phyloP scores from a whole-genome alignment of 2,888 invertebrate genomes.

The Xylota sylvarum region DNA sequence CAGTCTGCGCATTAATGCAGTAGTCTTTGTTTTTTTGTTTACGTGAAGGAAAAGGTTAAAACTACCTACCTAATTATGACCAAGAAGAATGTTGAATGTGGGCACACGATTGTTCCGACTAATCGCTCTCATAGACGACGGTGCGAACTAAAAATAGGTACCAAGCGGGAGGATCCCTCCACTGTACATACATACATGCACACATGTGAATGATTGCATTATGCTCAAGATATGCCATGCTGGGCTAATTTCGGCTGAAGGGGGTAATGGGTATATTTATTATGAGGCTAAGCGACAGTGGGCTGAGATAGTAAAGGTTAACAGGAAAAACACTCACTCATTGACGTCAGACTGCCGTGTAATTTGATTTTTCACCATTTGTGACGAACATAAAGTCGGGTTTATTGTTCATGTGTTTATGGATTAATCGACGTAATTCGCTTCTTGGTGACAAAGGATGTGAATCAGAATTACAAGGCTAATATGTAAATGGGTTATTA shows the following conservation, averaged over 20 bases:
- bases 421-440: constrained; percentile 21
- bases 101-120: constrained; percentile 10
- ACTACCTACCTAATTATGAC: constrained; percentile 50
- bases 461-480: constrained; percentile 9
- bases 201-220: no score
- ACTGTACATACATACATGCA: no score
- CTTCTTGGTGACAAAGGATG: constrained; percentile 13
- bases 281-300: background rate
- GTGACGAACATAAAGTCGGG: constrained; percentile 37
- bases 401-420: constrained; percentile 46
- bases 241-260: no score
- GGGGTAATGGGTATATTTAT: constrained; percentile 39
- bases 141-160: constrained; percentile 31
- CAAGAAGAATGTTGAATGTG: constrained; percentile 7
- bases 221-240: no score
- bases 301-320: constrained; percentile 9
- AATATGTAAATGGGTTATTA: constrained; percentile 40
- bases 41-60: constrained; percentile 57
- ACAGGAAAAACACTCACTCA: constrained; percentile 25
- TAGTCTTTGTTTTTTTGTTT: constrained; percentile 38
- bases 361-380: constrained; percentile 52
- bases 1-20: constrained; percentile 57
- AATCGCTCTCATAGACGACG: constrained; percentile 10
- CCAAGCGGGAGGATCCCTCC: background rate
- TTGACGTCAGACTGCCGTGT: constrained; percentile 52